These are phyloP conservation scores for Drosophila sechellia DNA, from an alignment of 1,140 invertebrate genomes.

Conservation along the genomic window DNA sequence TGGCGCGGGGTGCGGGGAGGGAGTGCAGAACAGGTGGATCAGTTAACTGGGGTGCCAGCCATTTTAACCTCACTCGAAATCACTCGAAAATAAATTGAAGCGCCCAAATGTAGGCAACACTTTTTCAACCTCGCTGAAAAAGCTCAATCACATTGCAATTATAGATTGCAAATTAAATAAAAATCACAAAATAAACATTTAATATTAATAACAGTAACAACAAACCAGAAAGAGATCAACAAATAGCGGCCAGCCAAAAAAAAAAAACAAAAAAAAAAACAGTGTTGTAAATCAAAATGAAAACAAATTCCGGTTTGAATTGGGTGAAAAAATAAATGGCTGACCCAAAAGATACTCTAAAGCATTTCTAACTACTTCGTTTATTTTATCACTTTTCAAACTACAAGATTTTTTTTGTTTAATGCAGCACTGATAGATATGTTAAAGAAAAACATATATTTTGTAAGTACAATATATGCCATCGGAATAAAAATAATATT, in stretches of 20 bases:
- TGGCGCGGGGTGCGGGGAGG: not conserved
- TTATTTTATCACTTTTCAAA: no score
- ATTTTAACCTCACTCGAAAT: constrained; percentile 3
- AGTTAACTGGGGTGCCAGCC: not conserved
- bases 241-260: constrained; percentile 43
- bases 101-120: constrained; percentile 15
- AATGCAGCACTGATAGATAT: no score
- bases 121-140: constrained; percentile 8
- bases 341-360: not conserved
- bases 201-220: constrained; percentile 71
- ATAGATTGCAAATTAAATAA: constrained; percentile 80
- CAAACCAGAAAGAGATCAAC: constrained; percentile 31
- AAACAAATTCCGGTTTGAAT: constrained; percentile 14
- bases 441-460: no score
- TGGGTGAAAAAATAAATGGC: not conserved
- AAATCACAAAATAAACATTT: constrained; percentile 81
- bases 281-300: constrained; percentile 26
- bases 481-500: constrained; percentile 23
- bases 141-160: constrained; percentile 74
- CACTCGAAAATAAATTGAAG: not conserved
- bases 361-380: no score
- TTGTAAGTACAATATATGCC: no score
- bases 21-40: not conserved
- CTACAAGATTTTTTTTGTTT: no score
- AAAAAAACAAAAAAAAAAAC: not conserved